Evolutionary conservation across 2,888 invertebrate species (phyloP), one percentile per base, ranked within the genome.

Genomic region (Pristionchus maxplancki): DNA sequence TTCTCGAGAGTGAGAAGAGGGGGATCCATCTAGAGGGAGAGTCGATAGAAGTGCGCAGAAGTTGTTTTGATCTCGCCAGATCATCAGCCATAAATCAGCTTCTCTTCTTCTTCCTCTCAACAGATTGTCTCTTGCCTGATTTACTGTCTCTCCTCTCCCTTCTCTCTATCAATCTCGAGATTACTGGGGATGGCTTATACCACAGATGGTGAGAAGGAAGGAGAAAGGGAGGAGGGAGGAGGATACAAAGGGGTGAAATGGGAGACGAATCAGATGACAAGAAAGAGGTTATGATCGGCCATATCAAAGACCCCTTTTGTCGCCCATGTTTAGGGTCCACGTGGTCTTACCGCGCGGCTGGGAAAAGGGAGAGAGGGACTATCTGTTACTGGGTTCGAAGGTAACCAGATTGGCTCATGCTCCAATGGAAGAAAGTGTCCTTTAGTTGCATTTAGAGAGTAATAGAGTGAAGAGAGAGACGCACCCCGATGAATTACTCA

Each of bases 121-220:
- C 82, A 83, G 82, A 83, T 83, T 83, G 82, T 83, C 82, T 34
- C 82, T n/a, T 44, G n/a, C 20, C 53, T 83, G 82, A 83, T 83
- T 83, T 83, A 83, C 53, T 34, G 82, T 83, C 82, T 83, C 53
- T 37, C 37, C 62, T 28, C 62, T 64, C 62, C 28, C 62, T 71
- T 37, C 37, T 48, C 44, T 78, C 78, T 78, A 78, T 78, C 78
- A 78, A 78, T 78, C 78, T 78, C 44, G 78, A 71, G 71, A 71
- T 71, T 71, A 71, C 71, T 71, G 67, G 67, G 64, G 44, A 40
- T 78, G 13, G 78, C 40, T 78, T 78, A 78, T 48, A 15, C 78
- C 78, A 44, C 78, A 83, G 82, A 83, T 53, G 82, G 82, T 24
- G 82, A 3, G 50, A 83, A 53, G 31, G 82, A 34, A 13, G 37